A percentile compares a stretch with the other conserved stretches of the same genome.
phyloP scores from a whole-genome alignment of 2,797 vertebrate genomes.

The Enteromius unitaeniatus region DNA sequence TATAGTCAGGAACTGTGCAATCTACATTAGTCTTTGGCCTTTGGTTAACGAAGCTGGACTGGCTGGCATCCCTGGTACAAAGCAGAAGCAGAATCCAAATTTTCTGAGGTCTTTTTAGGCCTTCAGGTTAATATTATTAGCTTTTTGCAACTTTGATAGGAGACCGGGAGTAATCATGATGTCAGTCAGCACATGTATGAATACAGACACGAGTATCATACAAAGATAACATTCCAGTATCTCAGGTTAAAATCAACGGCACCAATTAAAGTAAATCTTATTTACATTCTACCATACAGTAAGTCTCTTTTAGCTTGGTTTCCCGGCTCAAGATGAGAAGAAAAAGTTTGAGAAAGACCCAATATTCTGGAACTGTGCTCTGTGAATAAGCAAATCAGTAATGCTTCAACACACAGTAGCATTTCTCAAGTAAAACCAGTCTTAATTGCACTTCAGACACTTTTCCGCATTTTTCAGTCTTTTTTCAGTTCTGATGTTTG shows the following conservation, averaged over 20 bases:
- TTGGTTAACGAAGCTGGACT: background rate
- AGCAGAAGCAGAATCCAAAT: conserved; percentile 12
- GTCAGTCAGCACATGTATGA: conserved; percentile 18
- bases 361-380: background rate
- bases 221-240: conserved; percentile 1
- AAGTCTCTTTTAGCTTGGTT: background rate
- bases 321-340: background rate
- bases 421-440: background rate
- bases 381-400: background rate
- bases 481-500: conserved; percentile 78
- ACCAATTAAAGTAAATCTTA: background rate
- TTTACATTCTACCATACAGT: background rate
- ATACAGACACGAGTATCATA: background rate
- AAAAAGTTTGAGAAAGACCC: background rate
- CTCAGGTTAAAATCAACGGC: conserved; percentile 1
- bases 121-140: background rate
- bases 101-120: conserved; percentile 16
- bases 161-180: background rate
- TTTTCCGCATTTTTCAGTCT: conserved; percentile 72
- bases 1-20: background rate
- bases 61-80: background rate
- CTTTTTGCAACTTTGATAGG: background rate
- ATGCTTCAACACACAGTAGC: conserved; percentile 11
- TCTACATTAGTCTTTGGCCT: conserved; percentile 24
- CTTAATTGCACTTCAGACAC: background rate